Percentiles rank a stretch among this genome's conserved stretches.
phyloP scores from a whole-genome alignment of 2,797 vertebrate genomes.

The Pipistrellus nathusii region DNA sequence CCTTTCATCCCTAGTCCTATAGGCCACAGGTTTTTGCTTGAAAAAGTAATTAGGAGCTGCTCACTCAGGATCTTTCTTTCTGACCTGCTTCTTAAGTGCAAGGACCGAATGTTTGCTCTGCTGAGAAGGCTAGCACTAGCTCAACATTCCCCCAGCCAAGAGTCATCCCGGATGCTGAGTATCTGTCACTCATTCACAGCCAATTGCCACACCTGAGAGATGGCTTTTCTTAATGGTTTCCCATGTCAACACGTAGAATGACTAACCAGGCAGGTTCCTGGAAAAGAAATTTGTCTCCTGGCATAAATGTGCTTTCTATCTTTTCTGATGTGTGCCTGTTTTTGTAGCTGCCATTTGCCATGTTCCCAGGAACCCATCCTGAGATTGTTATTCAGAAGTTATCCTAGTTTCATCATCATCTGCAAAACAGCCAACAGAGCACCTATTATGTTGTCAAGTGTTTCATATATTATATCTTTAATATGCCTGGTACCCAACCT shows the following conservation, averaged over 20 bases:
- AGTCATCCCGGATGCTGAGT: conserved; percentile 75
- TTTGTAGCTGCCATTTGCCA: not conserved
- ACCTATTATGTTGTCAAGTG: not conserved
- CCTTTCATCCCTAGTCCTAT: conserved; percentile 73
- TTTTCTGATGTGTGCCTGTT: not conserved
- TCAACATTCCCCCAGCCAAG: conserved; percentile 70
- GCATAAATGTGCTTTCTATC: conserved; percentile 55
- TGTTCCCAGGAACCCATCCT: not conserved
- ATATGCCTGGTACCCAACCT: not conserved
- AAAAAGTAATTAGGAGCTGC: conserved; percentile 86
- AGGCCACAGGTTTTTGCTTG: conserved; percentile 68
- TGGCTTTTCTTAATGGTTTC: conserved; percentile 79
- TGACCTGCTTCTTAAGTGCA: conserved; percentile 84
- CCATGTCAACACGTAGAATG: conserved; percentile 80
- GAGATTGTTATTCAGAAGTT: not conserved
- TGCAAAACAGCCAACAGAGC: not conserved
- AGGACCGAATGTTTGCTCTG: conserved; percentile 68
- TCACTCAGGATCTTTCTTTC: conserved; percentile 82
- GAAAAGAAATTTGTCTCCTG: conserved; percentile 68
- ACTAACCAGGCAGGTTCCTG: conserved; percentile 83
- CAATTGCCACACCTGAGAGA: conserved; percentile 79
- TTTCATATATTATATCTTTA: not conserved
- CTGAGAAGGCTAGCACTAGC: conserved; percentile 79
- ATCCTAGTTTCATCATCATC: not conserved
- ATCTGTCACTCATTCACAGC: conserved; percentile 66